Evolutionary conservation across 2,797 vertebrate genomes (phyloP).

Genomic region (Coluber constrictor): DNA sequence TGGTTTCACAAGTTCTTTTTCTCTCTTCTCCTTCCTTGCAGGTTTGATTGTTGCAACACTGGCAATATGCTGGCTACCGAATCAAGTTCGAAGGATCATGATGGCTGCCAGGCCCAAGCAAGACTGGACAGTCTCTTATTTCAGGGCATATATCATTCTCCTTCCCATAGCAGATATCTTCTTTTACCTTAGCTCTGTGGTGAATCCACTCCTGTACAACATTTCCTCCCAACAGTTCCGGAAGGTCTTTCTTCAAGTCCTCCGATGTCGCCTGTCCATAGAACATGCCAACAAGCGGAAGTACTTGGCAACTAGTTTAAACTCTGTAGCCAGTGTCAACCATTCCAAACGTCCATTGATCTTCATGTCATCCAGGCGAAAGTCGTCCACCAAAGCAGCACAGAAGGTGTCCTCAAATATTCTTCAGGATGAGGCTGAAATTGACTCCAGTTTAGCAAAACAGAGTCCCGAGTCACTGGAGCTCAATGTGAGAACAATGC

Average conservation of each 20-base stretch:
- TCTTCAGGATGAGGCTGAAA: constrained; percentile 51
- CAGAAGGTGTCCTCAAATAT: constrained; percentile 63
- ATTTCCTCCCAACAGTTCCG: constrained; percentile 92
- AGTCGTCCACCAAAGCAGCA: constrained; percentile 37
- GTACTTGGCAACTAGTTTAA: constrained; percentile 45
- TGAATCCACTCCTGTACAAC: constrained; percentile 95
- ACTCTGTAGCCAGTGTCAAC: constrained; percentile 32
- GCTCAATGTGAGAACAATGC: neutral
- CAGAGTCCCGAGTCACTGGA: neutral
- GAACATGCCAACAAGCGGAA: constrained; percentile 80
- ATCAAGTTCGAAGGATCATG: constrained; percentile 90
- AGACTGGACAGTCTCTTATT: constrained; percentile 79
- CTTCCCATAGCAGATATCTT: constrained; percentile 85
- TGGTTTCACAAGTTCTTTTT: constrained; percentile 23
- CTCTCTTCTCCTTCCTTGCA: constrained; percentile 27
- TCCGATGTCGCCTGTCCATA: constrained; percentile 81
- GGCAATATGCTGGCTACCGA: constrained; percentile 90
- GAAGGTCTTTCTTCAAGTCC: constrained; percentile 84
- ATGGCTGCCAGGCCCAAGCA: constrained; percentile 81
- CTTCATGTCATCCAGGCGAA: constrained; percentile 57
- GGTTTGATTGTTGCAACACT: constrained; percentile 87
- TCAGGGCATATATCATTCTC: constrained; percentile 78
- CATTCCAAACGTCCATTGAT: constrained; percentile 75
- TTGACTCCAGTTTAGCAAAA: neutral
- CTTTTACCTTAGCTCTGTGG: constrained; percentile 95